Percentiles rank a stretch among this genome's conserved stretches.
Conservation (phyloP, 2,888 invertebrate species). For the Kryphioiulus occultus region DNA sequence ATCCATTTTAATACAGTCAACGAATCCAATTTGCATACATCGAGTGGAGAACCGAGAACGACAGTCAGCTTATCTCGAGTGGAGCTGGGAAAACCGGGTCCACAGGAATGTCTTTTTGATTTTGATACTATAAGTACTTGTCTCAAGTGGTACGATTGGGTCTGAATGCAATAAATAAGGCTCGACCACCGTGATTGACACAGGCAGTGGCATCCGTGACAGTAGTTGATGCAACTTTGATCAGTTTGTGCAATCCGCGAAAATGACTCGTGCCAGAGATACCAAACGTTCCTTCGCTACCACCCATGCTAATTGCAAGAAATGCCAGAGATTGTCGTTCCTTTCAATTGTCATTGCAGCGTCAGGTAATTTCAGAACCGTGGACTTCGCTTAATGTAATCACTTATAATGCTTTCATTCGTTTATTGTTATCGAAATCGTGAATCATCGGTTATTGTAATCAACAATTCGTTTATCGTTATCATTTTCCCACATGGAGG, state of each 20-base stretch:
- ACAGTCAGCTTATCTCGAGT: neutral
- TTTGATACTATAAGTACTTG: neutral
- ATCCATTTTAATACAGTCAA: slow-evolving; percentile 17
- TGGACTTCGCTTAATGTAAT: too few species aligned
- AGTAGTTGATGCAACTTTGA: neutral
- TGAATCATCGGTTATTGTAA: too few species aligned
- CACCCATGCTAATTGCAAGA: too few species aligned
- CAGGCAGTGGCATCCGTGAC: neutral
- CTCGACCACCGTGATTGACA: neutral
- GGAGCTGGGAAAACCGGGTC: neutral
- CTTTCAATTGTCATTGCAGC: too few species aligned
- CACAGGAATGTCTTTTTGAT: neutral
- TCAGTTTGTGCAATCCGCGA: neutral
- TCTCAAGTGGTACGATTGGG: neutral
- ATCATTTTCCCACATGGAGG: too few species aligned
- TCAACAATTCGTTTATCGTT: too few species aligned
- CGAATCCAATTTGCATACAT: neutral
- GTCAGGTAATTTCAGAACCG: too few species aligned
- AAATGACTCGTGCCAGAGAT: neutral
- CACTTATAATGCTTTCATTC: too few species aligned
- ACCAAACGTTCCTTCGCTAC: neutral
- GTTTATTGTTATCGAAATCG: too few species aligned
- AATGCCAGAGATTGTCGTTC: too few species aligned
- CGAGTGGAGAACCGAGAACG: neutral
- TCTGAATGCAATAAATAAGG: neutral